A percentile compares a stretch with the other conserved stretches of the same genome.
Conservation (phyloP, 2,113 vertebrate genomes). For the Sciurus niger region DNA sequence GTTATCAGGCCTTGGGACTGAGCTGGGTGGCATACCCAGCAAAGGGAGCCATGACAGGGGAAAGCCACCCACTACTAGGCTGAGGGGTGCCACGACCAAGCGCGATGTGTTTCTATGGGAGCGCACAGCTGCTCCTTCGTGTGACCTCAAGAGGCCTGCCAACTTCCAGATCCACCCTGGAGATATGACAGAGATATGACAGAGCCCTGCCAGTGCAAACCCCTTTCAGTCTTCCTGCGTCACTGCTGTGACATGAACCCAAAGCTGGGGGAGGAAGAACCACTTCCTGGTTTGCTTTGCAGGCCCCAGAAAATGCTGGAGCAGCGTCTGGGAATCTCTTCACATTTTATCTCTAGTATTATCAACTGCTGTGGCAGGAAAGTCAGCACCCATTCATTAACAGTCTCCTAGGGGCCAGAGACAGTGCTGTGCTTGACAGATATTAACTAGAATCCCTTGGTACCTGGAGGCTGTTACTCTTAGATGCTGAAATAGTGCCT, state of each 20-base stretch:
- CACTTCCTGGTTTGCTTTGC: background rate
- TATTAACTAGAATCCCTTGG: background rate
- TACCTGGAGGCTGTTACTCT: background rate
- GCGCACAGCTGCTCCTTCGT: background rate
- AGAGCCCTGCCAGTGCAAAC: background rate
- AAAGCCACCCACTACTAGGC: background rate
- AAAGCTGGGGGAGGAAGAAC: background rate
- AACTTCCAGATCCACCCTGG: too few species aligned
- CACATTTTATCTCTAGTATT: background rate
- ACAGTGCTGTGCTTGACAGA: too few species aligned
- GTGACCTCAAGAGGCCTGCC: background rate
- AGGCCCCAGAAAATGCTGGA: background rate
- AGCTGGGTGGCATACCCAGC: background rate
- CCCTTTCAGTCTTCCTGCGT: background rate
- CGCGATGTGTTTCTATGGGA: background rate
- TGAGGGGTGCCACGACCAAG: background rate
- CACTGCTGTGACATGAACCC: background rate
- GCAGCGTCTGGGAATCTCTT: background rate
- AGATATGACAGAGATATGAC: background rate
- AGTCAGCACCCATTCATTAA: background rate
- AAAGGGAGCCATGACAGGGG: slow-evolving; percentile 6
- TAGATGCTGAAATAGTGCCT: background rate
- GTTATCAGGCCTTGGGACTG: background rate
- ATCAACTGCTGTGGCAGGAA: background rate
- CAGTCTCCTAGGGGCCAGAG: background rate